Base-by-base conservation (phyloP, 2,888 invertebrate species). In the Lepidocyrtinus sp. region DNA sequence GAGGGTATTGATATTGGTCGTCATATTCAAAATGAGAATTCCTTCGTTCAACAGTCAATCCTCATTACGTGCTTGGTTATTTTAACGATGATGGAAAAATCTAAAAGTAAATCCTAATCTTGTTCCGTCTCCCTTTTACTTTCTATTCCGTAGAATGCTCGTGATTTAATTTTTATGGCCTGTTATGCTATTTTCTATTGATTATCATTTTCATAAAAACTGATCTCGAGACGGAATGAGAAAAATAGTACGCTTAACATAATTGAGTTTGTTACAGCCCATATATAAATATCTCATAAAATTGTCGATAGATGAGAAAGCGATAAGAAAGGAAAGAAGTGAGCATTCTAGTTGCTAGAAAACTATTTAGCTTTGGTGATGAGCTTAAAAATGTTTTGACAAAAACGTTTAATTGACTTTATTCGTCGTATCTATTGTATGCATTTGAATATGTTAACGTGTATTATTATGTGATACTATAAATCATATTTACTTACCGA, bases 101-200 rank as follows among this genome's bases (percentile, higher is more conserved):
- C n/a, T n/a, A n/a, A 50, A n/a, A 50, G 50, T 15, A n/a, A 50
- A 50, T 50, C 50, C 17, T 50, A 12, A 36, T 50, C 50, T 17
- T 50, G 50, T 50, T 50, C 17, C 2, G 50, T 50, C 50, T 50
- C 61, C 71, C 71, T 71, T 71, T 69, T 75, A 65, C 76, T 76
- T 76, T 76, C 71, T 70, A 70, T 70, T 59, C 27, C 46, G n/a
- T n/a, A n/a, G n/a, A n/a, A n/a, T 9, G 9, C n/a, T n/a, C 62
- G 50, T 75, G 75, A 64, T 55, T 69, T 75, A 50, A 45, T 68
- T 45, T 67, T 75, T 75, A 75, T 69, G 75, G 64, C 21, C 64
- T 50, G 75, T 75, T 75, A 75, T 69, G 69, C 75, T 70, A 69
- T 69, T 74, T 75, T 50, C 50, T 67, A 68, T 62, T 36, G 75